Base-by-base conservation (phyloP, 2,888 invertebrate species). In the Drosophila dives region DNA sequence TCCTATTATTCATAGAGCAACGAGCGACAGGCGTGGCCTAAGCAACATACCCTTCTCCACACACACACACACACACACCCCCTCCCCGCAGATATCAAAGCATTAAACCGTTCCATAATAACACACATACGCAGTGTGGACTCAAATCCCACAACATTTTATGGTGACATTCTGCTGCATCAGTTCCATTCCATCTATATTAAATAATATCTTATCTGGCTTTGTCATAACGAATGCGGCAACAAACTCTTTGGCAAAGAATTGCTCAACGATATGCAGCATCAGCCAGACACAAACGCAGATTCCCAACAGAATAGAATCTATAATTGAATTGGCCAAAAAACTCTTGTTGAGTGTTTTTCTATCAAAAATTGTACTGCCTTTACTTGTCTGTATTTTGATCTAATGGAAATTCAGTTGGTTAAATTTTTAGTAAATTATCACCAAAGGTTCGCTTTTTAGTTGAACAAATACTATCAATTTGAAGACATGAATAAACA, bases 1-100 rank as follows among this genome's bases (percentile, higher is more conserved):
- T 67, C 76, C 64, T 72, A 77, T 75, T 80, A 81, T 81, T 81
- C 73, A 83, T 74, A 66, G 32, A 72, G 77, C 75, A 72, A 58
- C 65, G 42, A 53, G 75, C 55, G 64, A 56, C 61, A 58, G 60
- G 26, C 58, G 26, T 36, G 42, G 26, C 48, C 36, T 32, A 36
- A n/a, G 32, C 55, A 51, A 8, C 60, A 51, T 23, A 45, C 23
- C 15, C 23, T 15, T 8, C 26, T 17, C 33, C 66, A 32, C 2
- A 8, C 23, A 1, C 48, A 3, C n/a, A n/a, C n/a, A n/a, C n/a
- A n/a, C n/a, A n/a, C n/a, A 26, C 23, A 2, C 45, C 12, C 12
- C 23, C 20, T 23, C 23, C 2, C 23, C 23, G 2, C 1, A 12
- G 11, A 17, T 26, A 29, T 29, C 36, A 6, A 36, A 17, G 7